Evolutionary conservation across 2,113 vertebrate species (phyloP), one percentile per base, ranked within the genome.

Genomic region (Baryphthengus martii): DNA sequence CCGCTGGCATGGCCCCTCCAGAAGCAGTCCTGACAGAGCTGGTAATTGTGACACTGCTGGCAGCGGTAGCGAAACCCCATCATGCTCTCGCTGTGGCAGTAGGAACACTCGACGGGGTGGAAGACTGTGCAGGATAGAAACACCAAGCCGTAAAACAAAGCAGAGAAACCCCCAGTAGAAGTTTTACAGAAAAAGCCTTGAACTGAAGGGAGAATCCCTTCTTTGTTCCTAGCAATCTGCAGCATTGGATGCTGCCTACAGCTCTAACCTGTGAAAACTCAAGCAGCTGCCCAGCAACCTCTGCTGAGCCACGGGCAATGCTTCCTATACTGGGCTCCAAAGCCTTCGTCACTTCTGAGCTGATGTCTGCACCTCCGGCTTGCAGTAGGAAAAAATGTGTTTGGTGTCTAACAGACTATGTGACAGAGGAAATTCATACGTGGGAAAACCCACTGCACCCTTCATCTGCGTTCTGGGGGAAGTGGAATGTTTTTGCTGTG

Each of bases 41-140:
- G 99, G 98, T 99, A 99, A 98, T 99, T 99, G 98, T 99, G 99
- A 98, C 99, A 99, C 98, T 99, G 99, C 97, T 99, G 99, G 99
- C 99, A 99, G 97, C 99, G 99, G 97, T 99, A 99, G 97, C 99
- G 99, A 98, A 99, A 99, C 94, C 99, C 99, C 99, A 99, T 99
- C 99, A 99, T 99, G 96, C 99, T 99, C 98, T 99, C 99, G 44
- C 98, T 99, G 97, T 99, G 99, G 98, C 99, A 99, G 98, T 99
- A 99, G 95, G 99, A 99, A 97, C 99, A 99, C 97, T 99, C 99
- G 29, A 99, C 99, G 4, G 99, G 99, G 98, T 99, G 99, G 98
- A 99, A 99, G 98, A 99, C 99, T 99, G 97, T 0, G 7, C 28
- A 56, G 78, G 96, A 95, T 72, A 96, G 81, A 92, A 59, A 93